Evolutionary conservation across 2,888 invertebrate genomes (phyloP).

Genomic region (Ochlodes sylvanus): DNA sequence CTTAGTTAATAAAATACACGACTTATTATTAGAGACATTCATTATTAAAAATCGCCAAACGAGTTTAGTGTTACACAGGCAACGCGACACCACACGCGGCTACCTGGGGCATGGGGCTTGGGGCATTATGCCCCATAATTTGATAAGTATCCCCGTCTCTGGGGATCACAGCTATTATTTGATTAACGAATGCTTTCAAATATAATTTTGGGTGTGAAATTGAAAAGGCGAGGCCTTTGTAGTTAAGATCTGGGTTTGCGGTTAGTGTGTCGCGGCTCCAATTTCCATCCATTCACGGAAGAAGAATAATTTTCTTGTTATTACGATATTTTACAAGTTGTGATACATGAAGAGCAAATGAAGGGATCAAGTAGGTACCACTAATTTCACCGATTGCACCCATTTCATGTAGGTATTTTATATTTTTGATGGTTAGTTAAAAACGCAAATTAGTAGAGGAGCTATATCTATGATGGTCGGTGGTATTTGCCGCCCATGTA

Average conservation of each 20-base stretch:
- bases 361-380: background rate
- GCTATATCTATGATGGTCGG: no score
- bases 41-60: background rate
- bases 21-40: background rate
- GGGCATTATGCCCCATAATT: conserved; percentile 52
- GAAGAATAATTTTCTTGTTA: conserved; percentile 5
- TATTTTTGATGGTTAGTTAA: no score
- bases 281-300: conserved; percentile 3
- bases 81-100: conserved; percentile 49
- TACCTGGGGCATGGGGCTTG: conserved; percentile 44
- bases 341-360: background rate
- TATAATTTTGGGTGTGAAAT: conserved; percentile 47
- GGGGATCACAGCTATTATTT: conserved; percentile 55
- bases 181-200: conserved; percentile 52
- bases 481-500: no score
- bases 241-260: conserved; percentile 42
- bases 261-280: conserved; percentile 19
- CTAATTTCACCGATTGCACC: no score
- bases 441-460: no score
- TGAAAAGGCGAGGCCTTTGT: conserved; percentile 39
- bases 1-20: no score
- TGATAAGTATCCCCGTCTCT: conserved; percentile 57
- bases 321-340: background rate
- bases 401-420: no score
- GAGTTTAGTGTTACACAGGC: conserved; percentile 41